Evolutionary conservation across 1,140 invertebrate species (phyloP).

Genomic region (Brachionus rubens): DNA sequence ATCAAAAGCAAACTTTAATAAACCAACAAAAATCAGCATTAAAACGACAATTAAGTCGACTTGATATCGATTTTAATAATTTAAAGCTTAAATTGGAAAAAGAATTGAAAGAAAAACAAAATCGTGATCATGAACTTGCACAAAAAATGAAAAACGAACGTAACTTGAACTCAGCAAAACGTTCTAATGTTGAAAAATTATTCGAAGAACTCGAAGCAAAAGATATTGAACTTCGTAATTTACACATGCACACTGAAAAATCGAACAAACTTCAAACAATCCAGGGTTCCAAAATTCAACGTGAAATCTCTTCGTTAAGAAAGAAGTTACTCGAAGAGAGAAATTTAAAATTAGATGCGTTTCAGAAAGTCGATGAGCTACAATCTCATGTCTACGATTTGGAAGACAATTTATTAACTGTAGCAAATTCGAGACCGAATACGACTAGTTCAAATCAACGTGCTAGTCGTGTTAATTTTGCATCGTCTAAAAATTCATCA

Average conservation of each 20-base stretch:
- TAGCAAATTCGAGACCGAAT: background rate
- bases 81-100: constrained; percentile 55
- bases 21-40: constrained; percentile 56
- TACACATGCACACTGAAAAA: constrained; percentile 54
- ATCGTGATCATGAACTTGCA: constrained; percentile 54
- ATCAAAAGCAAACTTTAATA: constrained; percentile 54
- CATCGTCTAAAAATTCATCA: background rate
- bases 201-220: constrained; percentile 54
- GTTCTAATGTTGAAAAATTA: constrained; percentile 57
- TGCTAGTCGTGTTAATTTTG: background rate
- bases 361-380: constrained; percentile 55
- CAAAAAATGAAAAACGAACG: constrained; percentile 55
- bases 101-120: constrained; percentile 57
- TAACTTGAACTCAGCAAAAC: constrained; percentile 57
- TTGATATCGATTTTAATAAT: constrained; percentile 54
- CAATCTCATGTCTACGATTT: constrained; percentile 52
- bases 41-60: constrained; percentile 51
- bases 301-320: constrained; percentile 51
- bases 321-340: constrained; percentile 54
- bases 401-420: constrained; percentile 8
- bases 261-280: constrained; percentile 49
- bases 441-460: background rate
- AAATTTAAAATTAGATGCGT: constrained; percentile 55
- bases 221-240: constrained; percentile 50
- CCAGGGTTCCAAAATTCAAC: constrained; percentile 52